Evolutionary conservation across 2,113 vertebrate genomes (phyloP), one percentile per base, ranked within the genome.

Genomic region (Oceanodroma tethys): DNA sequence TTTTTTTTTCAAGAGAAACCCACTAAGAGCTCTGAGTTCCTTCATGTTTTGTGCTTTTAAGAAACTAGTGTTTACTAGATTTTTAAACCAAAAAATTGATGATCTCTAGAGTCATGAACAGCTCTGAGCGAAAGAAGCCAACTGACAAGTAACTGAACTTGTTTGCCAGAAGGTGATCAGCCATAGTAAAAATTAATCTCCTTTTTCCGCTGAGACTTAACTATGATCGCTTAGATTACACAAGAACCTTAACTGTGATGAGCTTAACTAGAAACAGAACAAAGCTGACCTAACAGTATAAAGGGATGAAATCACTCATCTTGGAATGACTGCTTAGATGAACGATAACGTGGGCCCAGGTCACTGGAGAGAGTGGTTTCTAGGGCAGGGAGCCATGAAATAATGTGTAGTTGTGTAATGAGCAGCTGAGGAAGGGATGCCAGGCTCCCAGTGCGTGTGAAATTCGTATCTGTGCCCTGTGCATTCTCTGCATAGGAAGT

Each of bases 221-320:
- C 70, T 53, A 5, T 89, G 86, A 67, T 93, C 81, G 80, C 94
- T 96, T 89, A 84, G 76, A 86, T 94, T 81, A 86, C 93, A 88
- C 66, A n/a, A 90, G 95, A 63, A 66, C 78, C 68, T 86, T 59
- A 65, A 43, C 62, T 73, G 81, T 62, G 80, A 88, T 89, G 96
- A 94, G 93, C 86, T 94, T 96, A 94, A 81, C 94, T 97, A 91
- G 91, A 87, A 93, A 32, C 87, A 88, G 95, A 95, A 80, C 95
- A 93, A 87, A 96, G 93, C 84, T 90, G 87, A 68, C 74, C 81
- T 30, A 43, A 50, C 56, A 67, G 95, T 23, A 13, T 79, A 27
- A 87, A 94, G 81, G 89, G 93, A 75, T 94, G 78, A 92, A 91
- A 91, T 95, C 88, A 66, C 85, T 81, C 85, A 4, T 93, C 82